Base-by-base conservation (phyloP, 1,140 invertebrate genomes). In the Drosophila pallidifrons region DNA sequence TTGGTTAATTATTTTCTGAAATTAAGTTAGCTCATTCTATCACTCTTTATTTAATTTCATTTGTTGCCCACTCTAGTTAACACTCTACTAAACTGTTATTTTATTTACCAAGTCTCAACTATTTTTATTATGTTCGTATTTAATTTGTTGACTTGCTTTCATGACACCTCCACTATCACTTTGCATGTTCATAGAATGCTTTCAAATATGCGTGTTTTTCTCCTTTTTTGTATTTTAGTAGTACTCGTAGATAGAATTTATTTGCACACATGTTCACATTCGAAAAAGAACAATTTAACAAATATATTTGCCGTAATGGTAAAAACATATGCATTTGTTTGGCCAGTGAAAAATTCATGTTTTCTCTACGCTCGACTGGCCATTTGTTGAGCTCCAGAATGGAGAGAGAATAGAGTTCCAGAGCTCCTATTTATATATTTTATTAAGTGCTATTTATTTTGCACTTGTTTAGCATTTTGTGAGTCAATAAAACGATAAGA, bases 261-360 rank as follows among this genome's bases (percentile, higher is more conserved):
- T 88, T 88, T 88, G 83, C 83, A 89, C 83, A 88, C 81, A 88
- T 88, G 83, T 78, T 88, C 83, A 89, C 74, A 89, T 87, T 87
- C 63, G 51, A 51, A 60, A 65, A 60, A 61, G 55, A 49, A 46
- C 13, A 61, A 59, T 52, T 69, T 80, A 75, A 73, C 5, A 75
- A 60, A 79, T 68, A 60, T 20, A 74, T 49, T 80, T 89, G 83
- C 70, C 67, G 73, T 78, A 83, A 88, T 61, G 57, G 65, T 65
- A 52, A 57, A 58, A 80, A 49, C 81, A 87, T 87, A 83, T 87
- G 83, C 80, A 83, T 75, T 75, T 85, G 74, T 81, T 81, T 69
- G 77, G 64, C 47, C 64, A 67, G 54, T 76, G 81, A 10, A 43
- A 75, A 55, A 45, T 59, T 20, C 45, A 67, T 74, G 35, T 38